These are phyloP conservation scores for Xiphydria camelus DNA, from an alignment of 2,888 invertebrate genomes.

Conservation along the genomic window DNA sequence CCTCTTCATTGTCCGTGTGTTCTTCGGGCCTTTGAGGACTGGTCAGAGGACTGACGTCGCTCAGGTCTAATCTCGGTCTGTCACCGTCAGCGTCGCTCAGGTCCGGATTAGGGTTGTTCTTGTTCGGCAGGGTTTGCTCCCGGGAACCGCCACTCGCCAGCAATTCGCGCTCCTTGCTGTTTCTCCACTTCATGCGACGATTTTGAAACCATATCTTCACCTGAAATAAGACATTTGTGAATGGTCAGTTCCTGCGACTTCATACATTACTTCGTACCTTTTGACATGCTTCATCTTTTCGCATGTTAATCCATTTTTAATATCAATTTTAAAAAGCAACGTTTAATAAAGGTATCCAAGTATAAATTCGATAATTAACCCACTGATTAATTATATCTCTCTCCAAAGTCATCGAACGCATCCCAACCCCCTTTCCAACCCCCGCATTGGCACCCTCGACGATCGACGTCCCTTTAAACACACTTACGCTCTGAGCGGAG, in stretches of 20 bases:
- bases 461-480: too few species aligned
- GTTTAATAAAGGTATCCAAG: too few species aligned
- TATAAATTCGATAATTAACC: too few species aligned
- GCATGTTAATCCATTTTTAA: too few species aligned
- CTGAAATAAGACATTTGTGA: constrained; percentile 63
- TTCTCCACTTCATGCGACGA: constrained; percentile 98
- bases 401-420: too few species aligned
- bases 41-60: constrained; percentile 55
- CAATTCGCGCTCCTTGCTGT: constrained; percentile 94
- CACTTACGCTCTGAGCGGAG: constrained; percentile 18
- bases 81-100: constrained; percentile 87
- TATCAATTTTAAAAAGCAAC: too few species aligned
- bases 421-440: too few species aligned
- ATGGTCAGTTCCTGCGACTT: too few species aligned
- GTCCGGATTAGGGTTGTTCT: constrained; percentile 95
- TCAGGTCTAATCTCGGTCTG: constrained; percentile 68
- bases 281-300: too few species aligned
- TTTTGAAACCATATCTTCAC: constrained; percentile 96
- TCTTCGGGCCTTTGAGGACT: constrained; percentile 56
- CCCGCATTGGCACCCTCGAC: too few species aligned
- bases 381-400: too few species aligned
- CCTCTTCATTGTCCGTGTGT: constrained; percentile 62
- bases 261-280: too few species aligned
- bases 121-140: constrained; percentile 94
- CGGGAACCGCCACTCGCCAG: constrained; percentile 91